Evolutionary conservation across 1,140 invertebrate genomes (phyloP).

Genomic region (Orchestia grillus): DNA sequence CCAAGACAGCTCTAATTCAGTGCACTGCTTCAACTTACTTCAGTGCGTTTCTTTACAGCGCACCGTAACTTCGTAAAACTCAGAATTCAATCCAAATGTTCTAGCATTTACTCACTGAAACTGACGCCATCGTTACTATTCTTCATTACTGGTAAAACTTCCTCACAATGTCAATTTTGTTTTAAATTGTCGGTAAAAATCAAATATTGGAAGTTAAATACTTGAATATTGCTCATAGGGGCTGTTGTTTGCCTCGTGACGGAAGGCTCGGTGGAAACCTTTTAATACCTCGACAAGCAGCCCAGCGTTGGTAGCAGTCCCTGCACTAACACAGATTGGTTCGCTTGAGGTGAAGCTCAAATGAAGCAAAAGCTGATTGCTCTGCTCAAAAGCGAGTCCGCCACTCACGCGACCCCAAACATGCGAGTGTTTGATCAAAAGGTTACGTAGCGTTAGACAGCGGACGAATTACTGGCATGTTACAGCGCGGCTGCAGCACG

Average conservation of each 20-base stretch:
- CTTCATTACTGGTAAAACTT: background rate
- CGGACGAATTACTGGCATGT: background rate
- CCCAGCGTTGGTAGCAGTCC: background rate
- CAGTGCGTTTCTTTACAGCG: background rate
- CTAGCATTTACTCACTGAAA: background rate
- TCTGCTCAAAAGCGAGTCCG: background rate
- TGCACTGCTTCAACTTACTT: no score
- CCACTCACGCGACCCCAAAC: background rate
- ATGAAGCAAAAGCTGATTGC: background rate
- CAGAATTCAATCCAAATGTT: background rate
- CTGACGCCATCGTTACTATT: background rate
- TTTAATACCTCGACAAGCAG: background rate
- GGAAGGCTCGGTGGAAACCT: no score
- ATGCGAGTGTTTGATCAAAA: background rate
- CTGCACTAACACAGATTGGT: background rate
- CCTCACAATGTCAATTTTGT: background rate
- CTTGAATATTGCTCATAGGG: no score
- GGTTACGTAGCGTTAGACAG: background rate
- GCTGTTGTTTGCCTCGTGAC: background rate
- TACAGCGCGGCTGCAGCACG: background rate
- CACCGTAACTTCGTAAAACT: background rate
- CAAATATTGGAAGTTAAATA: no score
- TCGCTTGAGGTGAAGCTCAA: background rate
- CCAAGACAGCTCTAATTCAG: background rate
- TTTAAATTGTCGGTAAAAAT: background rate